Conservation (phyloP, 2,797 vertebrate genomes). For the Hoplostethus mediterraneus region DNA sequence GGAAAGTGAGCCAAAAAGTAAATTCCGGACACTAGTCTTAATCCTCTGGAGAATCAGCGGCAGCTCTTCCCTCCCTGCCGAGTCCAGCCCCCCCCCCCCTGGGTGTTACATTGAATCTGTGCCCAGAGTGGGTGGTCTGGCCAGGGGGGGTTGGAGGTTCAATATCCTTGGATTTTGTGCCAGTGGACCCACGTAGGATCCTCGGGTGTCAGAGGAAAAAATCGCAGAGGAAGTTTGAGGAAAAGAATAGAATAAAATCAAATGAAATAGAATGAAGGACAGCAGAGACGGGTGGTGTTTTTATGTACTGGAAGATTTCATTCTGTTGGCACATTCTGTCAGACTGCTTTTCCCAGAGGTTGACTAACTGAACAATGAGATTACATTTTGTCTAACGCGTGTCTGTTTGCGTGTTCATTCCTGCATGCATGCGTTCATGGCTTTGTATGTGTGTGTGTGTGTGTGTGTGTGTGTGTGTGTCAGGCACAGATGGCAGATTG, state of each 20-base stretch:
- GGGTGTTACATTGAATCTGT: slow-evolving; percentile 36
- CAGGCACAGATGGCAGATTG: slow-evolving; percentile 27
- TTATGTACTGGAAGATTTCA: slow-evolving; percentile 2
- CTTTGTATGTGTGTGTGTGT: slow-evolving; percentile 12
- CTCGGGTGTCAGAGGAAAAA: slow-evolving; percentile 25
- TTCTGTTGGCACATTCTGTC: too few relatives aligned
- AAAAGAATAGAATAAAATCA: slow-evolving; percentile 14
- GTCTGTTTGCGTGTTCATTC: slow-evolving; percentile 5
- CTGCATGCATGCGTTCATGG: neutral
- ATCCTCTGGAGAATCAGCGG: too few relatives aligned
- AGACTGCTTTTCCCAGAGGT: too few relatives aligned
- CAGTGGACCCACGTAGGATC: slow-evolving; percentile 18
- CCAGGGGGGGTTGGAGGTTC: slow-evolving; percentile 22
- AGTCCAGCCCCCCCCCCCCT: too few relatives aligned
- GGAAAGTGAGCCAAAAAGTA: too few relatives aligned
- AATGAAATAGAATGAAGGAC: neutral
- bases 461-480: slow-evolving; percentile 15
- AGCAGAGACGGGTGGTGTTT: neutral
- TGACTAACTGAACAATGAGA: too few relatives aligned
- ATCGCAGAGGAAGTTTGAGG: slow-evolving; percentile 44
- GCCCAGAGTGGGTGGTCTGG: slow-evolving; percentile 23
- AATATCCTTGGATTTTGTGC: slow-evolving; percentile 50
- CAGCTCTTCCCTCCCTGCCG: slow-evolving; percentile 10
- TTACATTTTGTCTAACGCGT: neutral
- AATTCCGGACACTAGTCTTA: too few relatives aligned